Base-by-base conservation (phyloP, 2,888 invertebrate genomes). In the Blastobasis lacticolella region DNA sequence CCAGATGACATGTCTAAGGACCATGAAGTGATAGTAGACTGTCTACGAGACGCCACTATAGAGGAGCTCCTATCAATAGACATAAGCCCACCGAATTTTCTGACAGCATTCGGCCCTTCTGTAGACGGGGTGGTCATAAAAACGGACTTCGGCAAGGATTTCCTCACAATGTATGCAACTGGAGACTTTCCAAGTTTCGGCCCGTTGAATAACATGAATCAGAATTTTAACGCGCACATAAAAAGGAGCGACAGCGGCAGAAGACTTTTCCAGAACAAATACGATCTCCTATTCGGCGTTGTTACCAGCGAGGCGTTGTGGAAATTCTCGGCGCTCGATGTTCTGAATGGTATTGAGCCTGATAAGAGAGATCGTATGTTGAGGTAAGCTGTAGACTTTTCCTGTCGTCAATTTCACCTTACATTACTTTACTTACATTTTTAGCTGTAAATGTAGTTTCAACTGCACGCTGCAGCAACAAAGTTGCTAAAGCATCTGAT, bases 121-220 rank as follows among this genome's bases (percentile, higher is more conserved):
- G 94, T 97, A 50, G 97, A 97, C 73, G 97, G 96, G 50, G 97
- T 97, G 59, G 97, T 98, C 56, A 96, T 98, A 69, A 94, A 95
- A 78, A 92, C 94, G 9, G 95, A 95, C 77, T 94, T 95, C 68
- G 93, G 94, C 50, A 95, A 95, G 76, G 94, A 94, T 65, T 90
- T 94, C 52, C 83, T 94, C 42, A 93, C 94, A 1, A 92, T 92
- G 75, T 92, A 93, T 67, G 90, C 90, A 10, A 91, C 91, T 0
- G 90, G 91, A 53, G 92, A 92, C 60, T 89, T 92, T 60, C 91
- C 91, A 56, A 90, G 90, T 69, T 89, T 90, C 62, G 91, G 90
- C n/a, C 90, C 91, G 5, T 77, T 90, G 41, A 88, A 88, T 57
- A 87, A 89, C 56, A 89, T 90, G 72, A 90, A 90, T 61, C 74